These are phyloP conservation scores for Plectropomus leopardus DNA, from an alignment of 2,113 vertebrate species.

Conservation along the genomic window DNA sequence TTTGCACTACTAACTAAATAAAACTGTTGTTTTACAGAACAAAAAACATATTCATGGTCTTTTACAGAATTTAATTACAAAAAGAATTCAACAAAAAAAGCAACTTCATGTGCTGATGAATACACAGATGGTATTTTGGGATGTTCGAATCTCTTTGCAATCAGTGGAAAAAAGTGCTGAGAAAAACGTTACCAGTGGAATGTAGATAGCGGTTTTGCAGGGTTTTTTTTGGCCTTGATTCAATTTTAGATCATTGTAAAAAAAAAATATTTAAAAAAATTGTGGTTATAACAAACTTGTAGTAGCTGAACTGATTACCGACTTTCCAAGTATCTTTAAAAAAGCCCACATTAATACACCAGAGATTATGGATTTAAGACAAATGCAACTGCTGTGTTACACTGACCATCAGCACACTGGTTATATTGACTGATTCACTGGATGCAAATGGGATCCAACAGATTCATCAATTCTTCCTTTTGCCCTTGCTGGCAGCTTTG, in stretches of 20 bases:
- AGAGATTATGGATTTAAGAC: not conserved
- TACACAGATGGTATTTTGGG: slow-evolving; percentile 23
- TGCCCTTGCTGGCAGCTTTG: slow-evolving; percentile 92
- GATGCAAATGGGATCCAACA: not conserved
- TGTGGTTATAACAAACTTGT: not conserved
- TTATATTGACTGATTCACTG: not conserved
- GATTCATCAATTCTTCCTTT: slow-evolving; percentile 90
- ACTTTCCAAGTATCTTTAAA: not conserved
- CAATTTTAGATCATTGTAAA: slow-evolving; percentile 11
- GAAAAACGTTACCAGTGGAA: slow-evolving; percentile 47
- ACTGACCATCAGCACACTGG: slow-evolving; percentile 11
- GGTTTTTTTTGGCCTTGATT: not conserved
- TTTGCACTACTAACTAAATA: not conserved
- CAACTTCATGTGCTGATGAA: slow-evolving; percentile 19
- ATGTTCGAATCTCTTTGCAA: slow-evolving; percentile 48
- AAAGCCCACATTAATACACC: not conserved
- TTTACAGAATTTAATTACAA: slow-evolving; percentile 80
- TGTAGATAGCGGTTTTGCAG: slow-evolving; percentile 9
- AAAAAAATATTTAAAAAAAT: not conserved
- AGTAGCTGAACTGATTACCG: not conserved
- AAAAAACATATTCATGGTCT: slow-evolving; percentile 19
- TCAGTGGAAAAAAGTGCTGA: slow-evolving; percentile 29
- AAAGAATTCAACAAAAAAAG: slow-evolving; percentile 63
- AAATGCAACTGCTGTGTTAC: not conserved
- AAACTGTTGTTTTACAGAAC: not conserved